Evolutionary conservation across 2,888 invertebrate species (phyloP).

Genomic region (Lithosia quadra): DNA sequence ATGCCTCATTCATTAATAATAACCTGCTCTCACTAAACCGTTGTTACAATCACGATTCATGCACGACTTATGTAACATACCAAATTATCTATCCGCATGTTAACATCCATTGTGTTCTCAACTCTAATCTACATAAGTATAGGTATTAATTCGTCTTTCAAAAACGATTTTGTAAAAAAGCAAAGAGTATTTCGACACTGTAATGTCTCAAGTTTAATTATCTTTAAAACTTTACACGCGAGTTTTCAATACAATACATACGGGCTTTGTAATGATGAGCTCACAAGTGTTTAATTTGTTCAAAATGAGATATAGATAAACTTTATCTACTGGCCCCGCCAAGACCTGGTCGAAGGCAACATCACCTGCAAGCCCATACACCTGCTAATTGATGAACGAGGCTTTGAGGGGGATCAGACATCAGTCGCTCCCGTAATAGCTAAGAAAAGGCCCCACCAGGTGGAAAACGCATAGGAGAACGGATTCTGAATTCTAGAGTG

Average conservation of each 20-base stretch:
- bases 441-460: neutral
- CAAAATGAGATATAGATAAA: neutral
- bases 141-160: constrained; percentile 85
- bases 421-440: neutral
- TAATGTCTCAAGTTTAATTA: constrained; percentile 53
- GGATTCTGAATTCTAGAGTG: too few relatives aligned
- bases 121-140: constrained; percentile 85
- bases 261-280: constrained; percentile 52
- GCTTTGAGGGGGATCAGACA: neutral
- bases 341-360: neutral
- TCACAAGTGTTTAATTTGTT: constrained; percentile 48
- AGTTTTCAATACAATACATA: constrained; percentile 76
- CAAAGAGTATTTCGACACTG: constrained; percentile 73
- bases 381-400: neutral
- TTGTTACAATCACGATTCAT: constrained; percentile 79
- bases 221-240: constrained; percentile 61
- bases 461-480: neutral
- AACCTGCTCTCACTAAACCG: constrained; percentile 73
- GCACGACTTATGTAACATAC: constrained; percentile 78
- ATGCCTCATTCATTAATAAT: constrained; percentile 81
- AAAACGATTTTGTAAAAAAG: constrained; percentile 81
- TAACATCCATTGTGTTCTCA: constrained; percentile 79
- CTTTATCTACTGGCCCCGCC: neutral
- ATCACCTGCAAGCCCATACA: neutral
- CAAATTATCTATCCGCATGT: constrained; percentile 81